Evolutionary conservation across 1,140 invertebrate genomes (phyloP).

Genomic region (Venturia canescens): DNA sequence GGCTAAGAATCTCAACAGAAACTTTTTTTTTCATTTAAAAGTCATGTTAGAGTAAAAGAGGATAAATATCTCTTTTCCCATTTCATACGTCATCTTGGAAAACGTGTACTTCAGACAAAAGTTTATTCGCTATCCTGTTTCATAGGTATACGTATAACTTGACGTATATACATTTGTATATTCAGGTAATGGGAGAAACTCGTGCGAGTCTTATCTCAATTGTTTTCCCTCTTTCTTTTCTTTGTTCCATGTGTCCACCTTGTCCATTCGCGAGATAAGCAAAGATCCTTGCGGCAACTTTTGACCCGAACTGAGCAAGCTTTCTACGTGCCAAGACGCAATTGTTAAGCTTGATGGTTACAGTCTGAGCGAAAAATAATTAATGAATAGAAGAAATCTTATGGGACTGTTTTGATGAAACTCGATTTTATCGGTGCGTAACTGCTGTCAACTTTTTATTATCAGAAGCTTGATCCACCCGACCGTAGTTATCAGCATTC

Average conservation of each 20-base stretch:
- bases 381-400: neutral
- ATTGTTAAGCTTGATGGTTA: neutral
- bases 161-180: constrained; percentile 65
- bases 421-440: neutral
- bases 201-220: neutral
- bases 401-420: neutral
- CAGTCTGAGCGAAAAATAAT: neutral
- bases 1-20: constrained; percentile 19
- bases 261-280: constrained; percentile 9
- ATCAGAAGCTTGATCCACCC: too few relatives aligned
- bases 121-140: neutral
- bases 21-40: neutral
- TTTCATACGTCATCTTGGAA: neutral
- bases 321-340: neutral
- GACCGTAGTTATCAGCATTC: neutral
- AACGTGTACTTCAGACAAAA: neutral
- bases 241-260: neutral
- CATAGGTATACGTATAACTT: neutral
- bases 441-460: too few relatives aligned
- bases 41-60: neutral
- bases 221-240: neutral
- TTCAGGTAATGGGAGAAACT: neutral
- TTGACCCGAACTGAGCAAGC: neutral
- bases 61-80: neutral
- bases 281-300: constrained; percentile 24